Percentiles rank a stretch among this genome's conserved stretches.
These are phyloP conservation scores for Graphium colonna DNA, from an alignment of 2,888 invertebrate genomes.

Conservation along the genomic window DNA sequence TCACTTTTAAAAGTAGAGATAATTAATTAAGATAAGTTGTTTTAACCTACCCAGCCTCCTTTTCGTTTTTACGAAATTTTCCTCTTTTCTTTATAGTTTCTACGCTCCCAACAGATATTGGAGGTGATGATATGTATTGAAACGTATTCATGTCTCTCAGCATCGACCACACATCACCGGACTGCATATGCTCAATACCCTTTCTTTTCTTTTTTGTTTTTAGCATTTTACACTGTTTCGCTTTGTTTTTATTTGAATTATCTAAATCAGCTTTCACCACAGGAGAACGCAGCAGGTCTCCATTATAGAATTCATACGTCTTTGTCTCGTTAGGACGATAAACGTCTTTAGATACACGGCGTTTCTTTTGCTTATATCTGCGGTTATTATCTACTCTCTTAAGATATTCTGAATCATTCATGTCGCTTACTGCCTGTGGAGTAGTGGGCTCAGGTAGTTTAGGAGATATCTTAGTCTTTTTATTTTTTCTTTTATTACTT, in stretches of 20 bases:
- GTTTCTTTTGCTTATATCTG: constrained; percentile 44
- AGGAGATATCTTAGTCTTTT: constrained; percentile 58
- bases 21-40: too few species aligned
- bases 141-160: constrained; percentile 61
- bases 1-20: too few species aligned
- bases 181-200: constrained; percentile 32
- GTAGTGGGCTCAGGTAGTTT: constrained; percentile 50
- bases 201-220: constrained; percentile 27
- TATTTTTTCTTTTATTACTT: constrained; percentile 41
- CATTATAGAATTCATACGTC: constrained; percentile 46
- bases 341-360: constrained; percentile 34
- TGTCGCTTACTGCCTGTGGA: constrained; percentile 60
- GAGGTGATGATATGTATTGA: constrained; percentile 57
- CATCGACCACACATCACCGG: constrained; percentile 62
- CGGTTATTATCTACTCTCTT: constrained; percentile 36
- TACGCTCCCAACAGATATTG: constrained; percentile 51
- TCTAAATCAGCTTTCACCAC: constrained; percentile 48
- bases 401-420: constrained; percentile 62
- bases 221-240: constrained; percentile 26
- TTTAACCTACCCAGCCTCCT: constrained; percentile 44
- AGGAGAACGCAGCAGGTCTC: constrained; percentile 51
- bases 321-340: constrained; percentile 37
- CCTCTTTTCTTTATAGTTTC: constrained; percentile 40
- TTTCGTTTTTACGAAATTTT: constrained; percentile 36
- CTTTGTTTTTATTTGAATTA: constrained; percentile 43